Evolutionary conservation across 2,797 vertebrate genomes (phyloP).

Genomic region (Enteromius unitaeniatus): DNA sequence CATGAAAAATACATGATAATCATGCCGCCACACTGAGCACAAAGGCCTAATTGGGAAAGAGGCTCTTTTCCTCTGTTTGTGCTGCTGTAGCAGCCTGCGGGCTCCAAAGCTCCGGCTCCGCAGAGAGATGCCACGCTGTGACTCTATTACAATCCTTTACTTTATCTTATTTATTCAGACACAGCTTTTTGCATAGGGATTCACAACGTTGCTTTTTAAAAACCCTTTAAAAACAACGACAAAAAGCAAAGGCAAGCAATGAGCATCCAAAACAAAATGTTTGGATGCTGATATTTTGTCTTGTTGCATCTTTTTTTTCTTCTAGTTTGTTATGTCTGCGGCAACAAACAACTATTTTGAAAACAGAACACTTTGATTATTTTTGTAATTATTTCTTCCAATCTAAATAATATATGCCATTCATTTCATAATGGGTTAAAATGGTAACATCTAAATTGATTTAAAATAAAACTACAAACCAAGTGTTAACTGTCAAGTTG

Average conservation of each 20-base stretch:
- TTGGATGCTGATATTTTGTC: background rate
- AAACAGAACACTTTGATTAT: background rate
- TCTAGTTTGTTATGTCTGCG: conserved; percentile 8
- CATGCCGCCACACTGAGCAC: conserved; percentile 70
- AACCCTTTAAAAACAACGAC: background rate
- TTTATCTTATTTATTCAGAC: conserved; percentile 63
- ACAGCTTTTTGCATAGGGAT: conserved; percentile 17
- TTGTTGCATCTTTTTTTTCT: background rate
- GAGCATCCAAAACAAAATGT: conserved; percentile 28
- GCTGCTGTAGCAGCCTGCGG: conserved; percentile 36
- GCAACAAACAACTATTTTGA: background rate
- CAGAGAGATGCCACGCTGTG: conserved; percentile 51
- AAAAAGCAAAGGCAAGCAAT: background rate
- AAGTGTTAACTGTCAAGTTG: background rate
- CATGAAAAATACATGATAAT: conserved; percentile 81
- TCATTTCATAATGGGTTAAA: background rate
- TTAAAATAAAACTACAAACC: background rate
- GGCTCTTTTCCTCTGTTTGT: conserved; percentile 60
- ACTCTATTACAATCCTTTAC: conserved; percentile 62
- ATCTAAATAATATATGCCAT: background rate
- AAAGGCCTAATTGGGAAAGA: conserved; percentile 68
- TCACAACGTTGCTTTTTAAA: conserved; percentile 22
- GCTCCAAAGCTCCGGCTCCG: conserved; percentile 44
- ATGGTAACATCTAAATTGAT: background rate
- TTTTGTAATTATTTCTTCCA: background rate